Evolutionary conservation across 2,888 invertebrate species (phyloP), one percentile per base, ranked within the genome.

Genomic region (Leptura quadrifasciata): DNA sequence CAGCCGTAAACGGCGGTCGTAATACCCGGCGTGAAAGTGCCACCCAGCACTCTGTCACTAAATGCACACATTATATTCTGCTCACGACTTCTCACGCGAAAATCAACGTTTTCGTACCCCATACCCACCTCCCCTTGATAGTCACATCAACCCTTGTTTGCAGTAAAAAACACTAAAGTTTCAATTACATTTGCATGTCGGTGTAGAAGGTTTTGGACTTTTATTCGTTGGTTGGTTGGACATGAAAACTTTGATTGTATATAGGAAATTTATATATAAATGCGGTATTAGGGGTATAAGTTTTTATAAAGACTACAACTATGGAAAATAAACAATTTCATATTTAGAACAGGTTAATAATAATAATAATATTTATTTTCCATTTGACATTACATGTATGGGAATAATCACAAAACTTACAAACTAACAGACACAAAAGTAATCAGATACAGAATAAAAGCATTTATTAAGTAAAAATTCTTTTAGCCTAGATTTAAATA

Each of bases 21-120:
- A 64, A 64, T 64, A 63, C 39, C 55, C 54, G 54, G 54, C 20
- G 21, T 61, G 61, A 47, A 61, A 71, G 24, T 61, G 39, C 63
- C 61, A 17, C 77, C 76, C 76, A 81, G 80, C 82, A 80, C 80
- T 57, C 77, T 71, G 72, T 68, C 72, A 79, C 81, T 82, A 85
- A 85, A 85, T 85, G 85, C 84, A 84, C 84, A 80, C 83, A 84
- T 85, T 85, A 85, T 83, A 85, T 85, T 85, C 85, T 74, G 82
- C 83, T 84, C 85, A 85, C 85, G 85, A 81, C 79, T 79, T 74
- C 77, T 77, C 80, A 70, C 78, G 74, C 72, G 57, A 65, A 54
- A 65, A 58, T 52, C 58, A 65, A 58, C 64, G 15, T 58, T 57
- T 31, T 39, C 35, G 35, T 27, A 15, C 54, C 65, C 57, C 58